Conservation (phyloP, 2,797 vertebrate genomes). For the Phrynocephalus forsythii region DNA sequence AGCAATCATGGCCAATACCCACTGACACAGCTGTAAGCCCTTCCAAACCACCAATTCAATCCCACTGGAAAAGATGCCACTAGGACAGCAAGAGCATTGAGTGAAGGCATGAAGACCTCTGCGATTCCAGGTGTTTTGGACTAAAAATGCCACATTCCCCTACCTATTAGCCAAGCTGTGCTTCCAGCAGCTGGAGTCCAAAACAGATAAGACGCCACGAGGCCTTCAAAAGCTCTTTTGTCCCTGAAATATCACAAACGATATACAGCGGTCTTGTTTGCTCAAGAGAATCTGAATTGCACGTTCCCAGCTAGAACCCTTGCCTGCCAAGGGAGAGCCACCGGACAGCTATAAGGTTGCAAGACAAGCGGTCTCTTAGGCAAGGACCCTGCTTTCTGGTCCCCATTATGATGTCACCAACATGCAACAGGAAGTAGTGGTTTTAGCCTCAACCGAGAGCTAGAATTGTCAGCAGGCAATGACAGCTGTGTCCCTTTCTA, state of each 20-base stretch:
- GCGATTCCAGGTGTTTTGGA: too few species aligned
- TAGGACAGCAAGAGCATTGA: not conserved
- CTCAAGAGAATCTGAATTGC: not conserved
- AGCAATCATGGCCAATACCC: not conserved
- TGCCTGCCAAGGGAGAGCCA: not conserved
- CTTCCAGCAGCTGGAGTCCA: not conserved
- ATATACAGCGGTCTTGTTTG: too few species aligned
- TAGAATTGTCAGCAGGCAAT: too few species aligned
- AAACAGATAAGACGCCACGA: not conserved
- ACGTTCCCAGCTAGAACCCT: not conserved
- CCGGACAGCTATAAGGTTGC: not conserved
- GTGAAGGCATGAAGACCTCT: not conserved
- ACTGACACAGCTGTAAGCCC: not conserved
- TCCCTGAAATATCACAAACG: not conserved
- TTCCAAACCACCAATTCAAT: not conserved
- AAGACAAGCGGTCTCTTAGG: not conserved
- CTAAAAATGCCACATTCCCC: not conserved
- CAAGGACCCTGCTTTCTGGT: not conserved
- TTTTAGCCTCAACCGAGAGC: not conserved
- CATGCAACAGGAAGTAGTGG: not conserved
- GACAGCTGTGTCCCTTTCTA: not conserved
- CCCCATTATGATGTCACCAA: conserved; percentile 6
- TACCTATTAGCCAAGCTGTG: not conserved
- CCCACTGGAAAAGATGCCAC: not conserved
- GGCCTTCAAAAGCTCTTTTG: not conserved